Evolutionary conservation across 2,888 invertebrate species (phyloP), one percentile per base, ranked within the genome.

Genomic region (Flexamia atlantica): DNA sequence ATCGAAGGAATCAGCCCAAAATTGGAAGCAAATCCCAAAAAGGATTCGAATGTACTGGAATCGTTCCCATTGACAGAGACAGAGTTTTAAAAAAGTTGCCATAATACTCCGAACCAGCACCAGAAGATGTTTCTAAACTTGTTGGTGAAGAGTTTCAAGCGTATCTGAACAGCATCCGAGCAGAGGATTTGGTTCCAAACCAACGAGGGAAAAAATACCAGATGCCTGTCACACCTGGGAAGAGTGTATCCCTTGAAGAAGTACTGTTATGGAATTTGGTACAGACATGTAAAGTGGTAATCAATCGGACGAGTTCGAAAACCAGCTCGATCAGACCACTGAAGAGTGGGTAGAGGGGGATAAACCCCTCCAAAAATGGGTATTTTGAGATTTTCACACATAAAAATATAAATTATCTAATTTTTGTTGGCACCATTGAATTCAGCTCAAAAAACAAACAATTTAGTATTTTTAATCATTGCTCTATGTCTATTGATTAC

Each of bases 191-290:
- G 53, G 53, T 53, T 53, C n/a, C 53, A 40, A 76, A 12, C 12
- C 40, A 76, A 14, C 76, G 40, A 28, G 46, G 76, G 4, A 42
- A 76, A 64, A 42, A 42, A 42, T 36, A 46, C 46, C 40, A 36
- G 20, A n/a, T 76, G n/a, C n/a, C 30, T 30, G 60, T 80, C 53
- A 53, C 20, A 53, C 40, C 40, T 40, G 36, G 25, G 60, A 25
- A 80, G 17, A 80, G 80, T 80, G 53, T 80, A 7, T 80, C 53
- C 25, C 28, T 80, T 28, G 32, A 80, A 30, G 60, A 53, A 25
- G 50, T 80, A n/a, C n/a, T n/a, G n/a, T n/a, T n/a, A n/a, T n/a
- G n/a, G n/a, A n/a, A n/a, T n/a, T n/a, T n/a, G n/a, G n/a, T n/a
- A n/a, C n/a, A n/a, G n/a, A n/a, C n/a, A n/a, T n/a, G n/a, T n/a